These are phyloP conservation scores for Drosophila flavopinicola DNA, from an alignment of 2,888 invertebrate genomes.

Conservation along the genomic window DNA sequence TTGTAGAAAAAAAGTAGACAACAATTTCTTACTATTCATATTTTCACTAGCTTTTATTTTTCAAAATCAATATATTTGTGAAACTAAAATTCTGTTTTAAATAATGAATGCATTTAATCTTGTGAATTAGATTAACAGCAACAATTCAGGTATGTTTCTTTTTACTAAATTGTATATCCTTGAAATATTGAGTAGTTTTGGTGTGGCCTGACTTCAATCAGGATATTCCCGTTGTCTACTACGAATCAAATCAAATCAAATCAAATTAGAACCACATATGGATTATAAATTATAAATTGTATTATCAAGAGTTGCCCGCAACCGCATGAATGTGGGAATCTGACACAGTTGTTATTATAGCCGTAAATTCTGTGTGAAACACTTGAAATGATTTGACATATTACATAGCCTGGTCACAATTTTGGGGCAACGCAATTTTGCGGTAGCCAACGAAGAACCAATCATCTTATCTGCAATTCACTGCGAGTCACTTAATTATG, in stretches of 20 bases:
- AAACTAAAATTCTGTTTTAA: too few relatives aligned
- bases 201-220: neutral
- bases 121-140: too few relatives aligned
- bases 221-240: neutral
- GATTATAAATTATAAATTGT: slow-evolving; percentile 20
- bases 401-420: slow-evolving; percentile 21
- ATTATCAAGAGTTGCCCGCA: slow-evolving; percentile 6
- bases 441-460: slow-evolving; percentile 47
- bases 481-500: slow-evolving; percentile 49
- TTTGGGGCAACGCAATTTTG: slow-evolving; percentile 43
- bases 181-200: neutral
- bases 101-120: too few relatives aligned
- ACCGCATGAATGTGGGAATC: slow-evolving; percentile 16
- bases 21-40: too few relatives aligned
- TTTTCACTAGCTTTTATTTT: too few relatives aligned
- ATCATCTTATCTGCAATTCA: slow-evolving; percentile 54
- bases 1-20: too few relatives aligned
- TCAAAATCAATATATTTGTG: too few relatives aligned
- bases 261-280: slow-evolving; percentile 1
- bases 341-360: slow-evolving; percentile 6
- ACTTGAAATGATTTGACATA: slow-evolving; percentile 37
- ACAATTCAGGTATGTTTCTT: too few relatives aligned
- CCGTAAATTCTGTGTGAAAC: slow-evolving; percentile 3
- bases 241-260: neutral
- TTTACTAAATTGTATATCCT: too few relatives aligned